A percentile compares a stretch with the other conserved stretches of the same genome.
These are phyloP conservation scores for Euplexia lucipara DNA, from an alignment of 2,888 invertebrate species.

Conservation along the genomic window DNA sequence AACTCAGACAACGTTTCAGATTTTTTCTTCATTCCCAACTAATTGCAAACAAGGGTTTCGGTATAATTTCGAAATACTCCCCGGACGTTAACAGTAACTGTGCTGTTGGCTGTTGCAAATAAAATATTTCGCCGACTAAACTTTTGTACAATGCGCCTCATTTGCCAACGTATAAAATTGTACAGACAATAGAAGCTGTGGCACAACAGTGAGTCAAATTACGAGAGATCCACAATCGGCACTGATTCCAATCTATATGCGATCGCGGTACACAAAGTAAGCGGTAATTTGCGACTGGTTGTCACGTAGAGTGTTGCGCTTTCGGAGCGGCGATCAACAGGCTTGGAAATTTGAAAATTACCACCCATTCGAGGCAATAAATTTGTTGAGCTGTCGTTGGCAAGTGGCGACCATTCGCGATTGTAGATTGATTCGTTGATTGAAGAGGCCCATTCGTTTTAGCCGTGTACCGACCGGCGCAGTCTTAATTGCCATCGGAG, in stretches of 20 bases:
- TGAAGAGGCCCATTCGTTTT: slow-evolving; percentile 90
- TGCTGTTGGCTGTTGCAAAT: slow-evolving; percentile 35
- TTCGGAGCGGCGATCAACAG: slow-evolving; percentile 82
- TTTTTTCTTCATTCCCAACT: slow-evolving; percentile 42
- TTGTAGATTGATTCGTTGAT: slow-evolving; percentile 91
- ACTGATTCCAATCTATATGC: slow-evolving; percentile 66
- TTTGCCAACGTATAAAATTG: slow-evolving; percentile 58
- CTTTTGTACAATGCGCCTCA: slow-evolving; percentile 56
- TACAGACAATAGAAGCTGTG: slow-evolving; percentile 53
- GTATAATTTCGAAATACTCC: slow-evolving; percentile 40
- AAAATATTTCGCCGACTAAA: slow-evolving; percentile 49
- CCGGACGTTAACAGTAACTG: slow-evolving; percentile 24
- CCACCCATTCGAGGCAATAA: slow-evolving; percentile 86
- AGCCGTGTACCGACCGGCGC: slow-evolving; percentile 81
- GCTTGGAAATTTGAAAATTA: slow-evolving; percentile 88
- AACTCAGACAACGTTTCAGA: slow-evolving; percentile 48
- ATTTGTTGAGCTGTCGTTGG: slow-evolving; percentile 88
- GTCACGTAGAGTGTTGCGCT: slow-evolving; percentile 68
- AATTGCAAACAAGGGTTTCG: slow-evolving; percentile 48
- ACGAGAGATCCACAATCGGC: slow-evolving; percentile 60
- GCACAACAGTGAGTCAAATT: slow-evolving; percentile 59
- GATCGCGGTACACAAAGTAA: slow-evolving; percentile 68
- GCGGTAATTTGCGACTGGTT: slow-evolving; percentile 69
- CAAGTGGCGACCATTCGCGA: slow-evolving; percentile 89
- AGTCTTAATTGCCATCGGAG: slow-evolving; percentile 89